Evolutionary conservation across 2,113 vertebrate genomes (phyloP), one percentile per base, ranked within the genome.

Genomic region (Oryzias woworae): DNA sequence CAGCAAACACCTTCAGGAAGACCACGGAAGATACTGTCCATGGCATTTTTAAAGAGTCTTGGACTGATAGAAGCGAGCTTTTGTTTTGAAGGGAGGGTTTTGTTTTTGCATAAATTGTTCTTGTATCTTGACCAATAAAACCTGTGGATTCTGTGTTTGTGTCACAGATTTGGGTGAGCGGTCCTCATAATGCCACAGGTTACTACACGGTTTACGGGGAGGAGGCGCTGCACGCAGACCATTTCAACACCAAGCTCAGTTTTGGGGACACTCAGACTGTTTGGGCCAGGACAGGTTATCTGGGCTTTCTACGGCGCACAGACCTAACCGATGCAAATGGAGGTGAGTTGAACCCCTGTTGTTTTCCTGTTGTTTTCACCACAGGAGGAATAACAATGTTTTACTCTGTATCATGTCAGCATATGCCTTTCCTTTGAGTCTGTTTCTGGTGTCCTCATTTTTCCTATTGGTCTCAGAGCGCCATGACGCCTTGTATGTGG

Each of bases 181-280:
- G 96, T 58, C 96, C 95, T 0, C 96, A 98, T 88, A 98, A 97
- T 0, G 95, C 96, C 20, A 93, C 94, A 0, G 96, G 96, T 22
- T 98, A 98, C 88, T 96, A 97, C 89, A 98, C 96, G 0, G 94
- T 97, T 50, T 96, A 96, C 0, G 96, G 96, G 0, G 96, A 98
- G 64, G 96, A 98, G 81, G 93, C 94, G 0, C 91, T 98, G 73
- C 96, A 98, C 0, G 94, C 95, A 0, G 96, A 98, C 82, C 96
- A 98, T 89, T 98, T 98, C 61, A 95, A 91, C 58, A 96, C 96
- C 53, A 93, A 85, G 63, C 91, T 98, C 49, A 98, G 96, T 69
- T 98, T 98, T 0, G 96, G 96, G 10, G 96, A 98, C 87, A 98
- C 96, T 0, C 95, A 96, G 78, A 98, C 95, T 0, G 7, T 95